Evolutionary conservation across 2,113 vertebrate genomes (phyloP), one percentile per base, ranked within the genome.

Genomic region (Cavia aperea): DNA sequence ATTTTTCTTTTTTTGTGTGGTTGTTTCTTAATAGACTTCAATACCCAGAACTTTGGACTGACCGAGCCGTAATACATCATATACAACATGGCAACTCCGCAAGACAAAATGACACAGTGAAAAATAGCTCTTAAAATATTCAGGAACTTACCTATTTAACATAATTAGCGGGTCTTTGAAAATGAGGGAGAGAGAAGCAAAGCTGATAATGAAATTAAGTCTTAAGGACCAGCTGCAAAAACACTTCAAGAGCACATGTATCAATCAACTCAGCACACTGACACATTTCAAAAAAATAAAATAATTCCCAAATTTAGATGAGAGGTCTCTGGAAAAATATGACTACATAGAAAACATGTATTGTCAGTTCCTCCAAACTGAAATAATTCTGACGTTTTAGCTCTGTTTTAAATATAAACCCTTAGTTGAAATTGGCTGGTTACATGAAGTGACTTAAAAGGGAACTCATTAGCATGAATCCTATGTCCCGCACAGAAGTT

Each of bases 181-280:
- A 96, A 63, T 60, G 66, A 95, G 19, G 19, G 23, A 93, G 43
- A 65, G 54, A 81, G 60, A 78, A 84, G 39, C 51, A 83, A 86
- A 94, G 31, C 16, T 94, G 83, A 86, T 72, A 70, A 92, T 87
- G 54, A 94, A 93, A 89, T 84, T 72, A 83, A 77, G 86, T 79
- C 63, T 92, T 70, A 82, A 92, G 21, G 15, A 51, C n/a, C 68
- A 58, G 73, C 46, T 96, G 18, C 31, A 91, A 87, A 96, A 87
- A 75, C 66, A 73, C 26, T 68, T 93, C 31, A 82, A 66, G 24
- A 91, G 51, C 21, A 86, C 81, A 90, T 88, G 91, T 75, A 92
- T 77, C 58, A 79, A 85, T 91, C 73, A 87, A 39, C 78, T 90
- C n/a, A 49, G 81, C 66, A 81, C 73, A 70, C 26, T 91, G 72